Base-by-base conservation (phyloP, 1,140 invertebrate genomes). In the Trissolcus basalis region DNA sequence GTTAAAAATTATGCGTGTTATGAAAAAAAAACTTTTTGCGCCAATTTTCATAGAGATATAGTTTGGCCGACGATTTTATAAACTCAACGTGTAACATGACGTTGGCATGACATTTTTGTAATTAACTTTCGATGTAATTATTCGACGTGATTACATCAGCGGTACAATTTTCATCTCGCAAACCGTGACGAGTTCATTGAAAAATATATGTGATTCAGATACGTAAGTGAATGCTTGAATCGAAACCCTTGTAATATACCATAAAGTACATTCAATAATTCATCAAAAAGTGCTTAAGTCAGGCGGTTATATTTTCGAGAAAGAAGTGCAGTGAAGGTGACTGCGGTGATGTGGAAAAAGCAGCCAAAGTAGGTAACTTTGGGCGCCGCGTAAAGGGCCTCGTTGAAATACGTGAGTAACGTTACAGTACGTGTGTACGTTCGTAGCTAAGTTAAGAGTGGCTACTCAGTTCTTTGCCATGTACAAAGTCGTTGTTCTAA, bases 401-500 rank as follows among this genome's bases (percentile, higher is more conserved):
- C 63, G 63, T 72, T 71, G 74, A 71, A 71, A 78, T 69, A 69
- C 65, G 64, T 55, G 45, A 72, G 69, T 63, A 72, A 68, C 51
- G 56, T 43, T 43, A 27, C 6, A 49, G 45, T 59, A 64, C 53
- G 74, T 71, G 61, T 71, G 69, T 59, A 72, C 47, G 51, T 63
- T 44, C 53, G 53, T 69, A 15, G 50, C 51, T 15, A 78, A 71
- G 60, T 78, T 70, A 58, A 69, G 59, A 77, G 69, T 68, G 56
- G 69, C 64, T 61, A 77, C 64, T 79, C 47, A 54, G 53, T 73
- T 69, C 70, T 78, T 76, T 54, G 61, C 45, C 69, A 59, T 76
- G 69, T 81, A 78, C 72, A 74, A 76, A 80, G 80, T 77, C 78
- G 70, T 81, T 80, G 80, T 79, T 81, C 68, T 59, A 75, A 75